Base-by-base conservation (phyloP, 2,888 invertebrate species). In the Cerceris ruficornis region DNA sequence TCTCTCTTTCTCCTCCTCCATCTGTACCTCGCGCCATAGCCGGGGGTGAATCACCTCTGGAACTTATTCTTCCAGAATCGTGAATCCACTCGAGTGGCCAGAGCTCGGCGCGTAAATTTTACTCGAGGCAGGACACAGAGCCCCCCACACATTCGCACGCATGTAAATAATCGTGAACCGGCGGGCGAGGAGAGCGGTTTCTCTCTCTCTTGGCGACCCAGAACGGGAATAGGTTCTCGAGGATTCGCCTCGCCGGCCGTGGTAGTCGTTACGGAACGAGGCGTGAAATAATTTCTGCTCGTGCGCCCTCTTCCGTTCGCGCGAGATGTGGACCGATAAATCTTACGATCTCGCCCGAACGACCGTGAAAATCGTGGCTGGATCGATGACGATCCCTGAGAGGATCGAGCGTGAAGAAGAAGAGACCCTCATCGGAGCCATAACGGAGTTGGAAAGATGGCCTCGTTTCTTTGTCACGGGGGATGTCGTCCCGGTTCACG, bases 281-380 rank as follows among this genome's bases (percentile, higher is more conserved):
- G 79, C 82, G 80, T 77, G 80, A 83, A 82, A 80, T 77, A 67
- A 80, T 77, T 80, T 73, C 78, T 54, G 50, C 68, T 59, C 66
- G 64, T 61, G 59, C 69, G 14, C 13, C 50, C 61, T 61, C 59
- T 61, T 73, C 50, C 57, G 15, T 28, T 42, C 46, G 49, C 41
- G 72, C 58, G 67, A 70, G 58, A 74, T 69, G 69, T 61, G 68
- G 50, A 49, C 65, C 80, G 73, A 81, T 76, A 64, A 76, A 76
- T 73, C 70, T 43, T 8, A 2, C 61, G 15, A 75, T 69, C 60
- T 49, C 54, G 14, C 70, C 60, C 49, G 79, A 70, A 66, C 54
- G 43, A 67, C 52, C 73, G 57, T 71, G 79, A 71, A 83, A 75
- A 81, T 58, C 54, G 59, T 15, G 15, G 41, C 14, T n/a, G 42